Conservation (phyloP, 2,797 vertebrate species). For the Phoxinus dragarum region DNA sequence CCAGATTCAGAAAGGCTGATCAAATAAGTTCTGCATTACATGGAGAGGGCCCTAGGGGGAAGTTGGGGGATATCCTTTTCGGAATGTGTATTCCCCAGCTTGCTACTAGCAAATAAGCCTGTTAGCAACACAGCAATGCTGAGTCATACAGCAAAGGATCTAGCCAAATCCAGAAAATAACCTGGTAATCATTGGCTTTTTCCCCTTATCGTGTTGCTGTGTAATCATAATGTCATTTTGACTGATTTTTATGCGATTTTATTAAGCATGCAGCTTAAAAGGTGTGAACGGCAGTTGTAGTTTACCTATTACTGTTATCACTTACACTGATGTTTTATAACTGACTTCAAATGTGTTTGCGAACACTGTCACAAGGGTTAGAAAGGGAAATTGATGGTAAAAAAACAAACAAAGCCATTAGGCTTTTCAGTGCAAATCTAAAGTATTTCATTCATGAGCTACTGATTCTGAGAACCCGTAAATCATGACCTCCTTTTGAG, state of each 20-base stretch:
- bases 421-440: conserved; percentile 39
- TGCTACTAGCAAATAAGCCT: conserved; percentile 69
- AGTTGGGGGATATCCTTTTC: conserved; percentile 73
- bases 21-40: conserved; percentile 40
- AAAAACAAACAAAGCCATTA: conserved; percentile 19
- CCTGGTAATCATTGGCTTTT: conserved; percentile 67
- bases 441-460: conserved; percentile 51
- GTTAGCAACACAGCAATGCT: conserved; percentile 70
- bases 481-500: conserved; percentile 51
- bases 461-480: conserved; percentile 48
- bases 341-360: neutral
- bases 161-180: conserved; percentile 70
- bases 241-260: conserved; percentile 28
- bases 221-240: conserved; percentile 53
- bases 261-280: neutral
- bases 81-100: conserved; percentile 67
- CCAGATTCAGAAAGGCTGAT: conserved; percentile 34
- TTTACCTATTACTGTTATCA: neutral
- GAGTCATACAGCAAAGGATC: conserved; percentile 71
- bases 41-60: conserved; percentile 66
- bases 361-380: neutral
- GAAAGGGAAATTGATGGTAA: neutral
- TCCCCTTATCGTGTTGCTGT: conserved; percentile 49
- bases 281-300: neutral
- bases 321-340: conserved; percentile 12